Evolutionary conservation across 2,888 invertebrate species (phyloP), one percentile per base, ranked within the genome.

Genomic region (Portevinia maculata): DNA sequence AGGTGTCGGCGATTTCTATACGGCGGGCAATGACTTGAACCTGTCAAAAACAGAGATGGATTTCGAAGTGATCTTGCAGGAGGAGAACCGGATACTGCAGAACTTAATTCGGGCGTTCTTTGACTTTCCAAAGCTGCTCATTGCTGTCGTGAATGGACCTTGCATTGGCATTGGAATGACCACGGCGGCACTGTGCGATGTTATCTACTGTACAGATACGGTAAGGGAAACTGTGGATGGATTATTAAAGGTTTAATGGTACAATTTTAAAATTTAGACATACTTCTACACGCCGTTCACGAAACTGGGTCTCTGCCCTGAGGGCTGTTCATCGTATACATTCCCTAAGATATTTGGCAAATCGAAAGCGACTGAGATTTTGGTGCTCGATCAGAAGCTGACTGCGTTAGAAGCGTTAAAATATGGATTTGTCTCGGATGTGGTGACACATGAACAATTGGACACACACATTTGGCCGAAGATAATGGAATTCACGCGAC

Each of bases 131-230:
- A 99, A 99, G 91, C 91, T 98, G 34, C 89, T 99, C 46, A 92
- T 99, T 84, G 96, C 95, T 11, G 91, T 98, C 73, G 94, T 99
- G 0, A 98, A 99, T 92, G 99, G 99, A 1, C 98, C 98, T 44
- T 97, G 98, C 11, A 94, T 99, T 85, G 99, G 99, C 24, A 94
- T 99, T 85, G 89, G 89, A 6, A 83, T 87, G 8, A 99, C 99
- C 0, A 94, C 95, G 8, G 91, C 97, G 59, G 95, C 94, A 0
- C 92, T 99, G 0, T 97, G 95, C 91, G 99, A 99, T 92, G 92
- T 96, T 71, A 95, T 98, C 6, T 97, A 96, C 92, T 96, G 97
- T 64, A 93, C 94, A n/a, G 96, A 98, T 86, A 94, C 92, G 90
- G 97, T 96, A 90, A 85, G 85, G 52, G 30, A 1, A 9, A 21